Evolutionary conservation across 2,797 vertebrate genomes (phyloP).

Genomic region (Spinibarbus caldwelli): DNA sequence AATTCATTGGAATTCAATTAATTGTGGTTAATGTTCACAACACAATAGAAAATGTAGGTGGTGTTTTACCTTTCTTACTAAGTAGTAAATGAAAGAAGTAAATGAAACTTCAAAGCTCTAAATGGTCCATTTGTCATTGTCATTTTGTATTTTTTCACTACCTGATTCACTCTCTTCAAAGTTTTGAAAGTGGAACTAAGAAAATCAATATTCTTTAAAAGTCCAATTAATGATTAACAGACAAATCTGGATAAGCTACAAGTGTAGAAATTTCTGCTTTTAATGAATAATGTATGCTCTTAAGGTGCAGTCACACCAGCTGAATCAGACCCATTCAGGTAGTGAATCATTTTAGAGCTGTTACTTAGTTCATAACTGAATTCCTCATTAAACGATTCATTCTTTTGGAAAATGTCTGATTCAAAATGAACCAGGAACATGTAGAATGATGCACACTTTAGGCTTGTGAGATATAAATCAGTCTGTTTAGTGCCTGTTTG

Average conservation of each 20-base stretch:
- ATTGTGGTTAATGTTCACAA: neutral
- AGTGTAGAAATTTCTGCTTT: conserved; percentile 20
- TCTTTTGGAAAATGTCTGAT: no score
- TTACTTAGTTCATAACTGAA: no score
- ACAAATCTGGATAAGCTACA: conserved; percentile 22
- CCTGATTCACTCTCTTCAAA: neutral
- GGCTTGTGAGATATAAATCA: no score
- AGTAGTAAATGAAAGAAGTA: no score
- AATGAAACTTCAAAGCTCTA: neutral
- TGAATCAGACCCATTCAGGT: neutral
- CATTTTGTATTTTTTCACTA: neutral
- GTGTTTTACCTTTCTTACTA: neutral
- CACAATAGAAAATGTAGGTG: neutral
- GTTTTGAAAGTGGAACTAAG: neutral
- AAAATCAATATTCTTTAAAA: conserved; percentile 58
- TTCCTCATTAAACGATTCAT: no score
- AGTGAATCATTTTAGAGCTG: no score
- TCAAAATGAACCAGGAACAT: no score
- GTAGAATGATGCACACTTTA: no score
- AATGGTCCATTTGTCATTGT: no score
- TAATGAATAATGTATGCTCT: neutral
- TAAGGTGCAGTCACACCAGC: neutral
- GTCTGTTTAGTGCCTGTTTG: no score
- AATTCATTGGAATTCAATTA: neutral
- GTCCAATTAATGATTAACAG: conserved; percentile 59